These are phyloP conservation scores for Stichopus chloronotus DNA, from an alignment of 35 echinoderm and acorn worm species.

Conservation along the genomic window DNA sequence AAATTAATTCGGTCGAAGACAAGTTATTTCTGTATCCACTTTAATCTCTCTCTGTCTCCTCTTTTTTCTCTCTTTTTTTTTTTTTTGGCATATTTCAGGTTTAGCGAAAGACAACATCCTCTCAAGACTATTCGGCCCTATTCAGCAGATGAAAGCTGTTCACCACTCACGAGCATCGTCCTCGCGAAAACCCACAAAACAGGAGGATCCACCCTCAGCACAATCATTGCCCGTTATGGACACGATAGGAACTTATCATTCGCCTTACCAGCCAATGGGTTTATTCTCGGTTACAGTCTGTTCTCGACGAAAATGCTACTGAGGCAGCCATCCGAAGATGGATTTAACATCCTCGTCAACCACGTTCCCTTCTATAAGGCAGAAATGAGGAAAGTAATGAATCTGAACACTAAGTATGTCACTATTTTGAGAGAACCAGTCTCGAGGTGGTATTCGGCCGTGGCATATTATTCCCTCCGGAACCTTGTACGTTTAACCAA, in stretches of 20 bases:
- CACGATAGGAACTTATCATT: constrained; percentile 28
- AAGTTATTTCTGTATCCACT: too few relatives aligned
- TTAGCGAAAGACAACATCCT: neutral
- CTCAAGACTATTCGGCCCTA: too few relatives aligned
- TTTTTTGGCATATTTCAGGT: neutral
- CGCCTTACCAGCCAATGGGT: constrained; percentile 13
- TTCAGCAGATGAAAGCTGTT: neutral
- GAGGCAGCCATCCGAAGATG: neutral
- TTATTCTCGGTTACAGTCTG: neutral
- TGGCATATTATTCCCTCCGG: constrained; percentile 2
- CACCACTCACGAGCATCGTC: neutral
- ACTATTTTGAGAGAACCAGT: constrained; percentile 49
- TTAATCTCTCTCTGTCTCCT: neutral
- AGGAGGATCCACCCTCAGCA: neutral
- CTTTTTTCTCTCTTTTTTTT: neutral
- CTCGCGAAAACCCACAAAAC: constrained; percentile 48
- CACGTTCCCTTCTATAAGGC: constrained; percentile 29
- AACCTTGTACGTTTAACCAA: neutral
- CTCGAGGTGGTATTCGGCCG: neutral
- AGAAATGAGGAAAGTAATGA: constrained; percentile 31
- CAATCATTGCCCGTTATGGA: constrained; percentile 22
- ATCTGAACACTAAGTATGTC: constrained; percentile 37
- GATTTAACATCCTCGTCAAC: constrained; percentile 38
- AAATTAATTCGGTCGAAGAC: too few relatives aligned
- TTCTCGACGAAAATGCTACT: constrained; percentile 18